Conservation (phyloP, 2,888 invertebrate species). For the Nymphalis polychloros region DNA sequence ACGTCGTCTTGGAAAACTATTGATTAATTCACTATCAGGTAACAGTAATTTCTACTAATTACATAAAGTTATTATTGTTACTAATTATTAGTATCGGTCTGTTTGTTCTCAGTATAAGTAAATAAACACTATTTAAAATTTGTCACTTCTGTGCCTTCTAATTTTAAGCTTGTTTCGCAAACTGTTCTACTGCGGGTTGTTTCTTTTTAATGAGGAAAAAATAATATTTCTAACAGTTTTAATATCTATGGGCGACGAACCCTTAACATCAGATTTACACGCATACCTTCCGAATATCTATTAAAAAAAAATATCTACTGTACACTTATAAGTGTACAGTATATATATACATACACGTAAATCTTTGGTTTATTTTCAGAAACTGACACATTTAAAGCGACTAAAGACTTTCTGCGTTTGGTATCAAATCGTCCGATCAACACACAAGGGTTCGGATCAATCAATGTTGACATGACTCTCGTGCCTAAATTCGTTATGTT, state of each 20-base stretch:
- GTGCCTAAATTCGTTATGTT: conserved; percentile 52
- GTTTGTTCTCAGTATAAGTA: no score
- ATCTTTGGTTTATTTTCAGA: conserved; percentile 39
- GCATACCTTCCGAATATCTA: no score
- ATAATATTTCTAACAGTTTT: not conserved
- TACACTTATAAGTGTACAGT: no score
- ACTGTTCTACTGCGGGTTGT: no score
- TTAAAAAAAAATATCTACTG: no score
- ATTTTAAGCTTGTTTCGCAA: no score
- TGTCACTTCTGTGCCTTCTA: no score
- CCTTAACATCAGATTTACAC: no score
- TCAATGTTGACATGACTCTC: conserved; percentile 54
- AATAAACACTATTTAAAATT: no score
- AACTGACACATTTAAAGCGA: conserved; percentile 44
- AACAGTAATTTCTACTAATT: conserved; percentile 27
- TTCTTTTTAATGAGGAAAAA: not conserved
- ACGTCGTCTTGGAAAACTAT: conserved; percentile 45
- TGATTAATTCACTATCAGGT: conserved; percentile 41
- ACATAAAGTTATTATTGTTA: no score
- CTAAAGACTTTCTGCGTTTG: conserved; percentile 50
- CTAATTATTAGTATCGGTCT: no score
- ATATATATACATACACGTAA: not conserved
- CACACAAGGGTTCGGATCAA: conserved; percentile 47
- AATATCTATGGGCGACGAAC: not conserved
- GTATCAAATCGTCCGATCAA: conserved; percentile 48